Percentiles rank a stretch among this genome's conserved stretches.
These are phyloP conservation scores for Scrobipalpa costella DNA, from an alignment of 2,888 invertebrate species.

Conservation along the genomic window DNA sequence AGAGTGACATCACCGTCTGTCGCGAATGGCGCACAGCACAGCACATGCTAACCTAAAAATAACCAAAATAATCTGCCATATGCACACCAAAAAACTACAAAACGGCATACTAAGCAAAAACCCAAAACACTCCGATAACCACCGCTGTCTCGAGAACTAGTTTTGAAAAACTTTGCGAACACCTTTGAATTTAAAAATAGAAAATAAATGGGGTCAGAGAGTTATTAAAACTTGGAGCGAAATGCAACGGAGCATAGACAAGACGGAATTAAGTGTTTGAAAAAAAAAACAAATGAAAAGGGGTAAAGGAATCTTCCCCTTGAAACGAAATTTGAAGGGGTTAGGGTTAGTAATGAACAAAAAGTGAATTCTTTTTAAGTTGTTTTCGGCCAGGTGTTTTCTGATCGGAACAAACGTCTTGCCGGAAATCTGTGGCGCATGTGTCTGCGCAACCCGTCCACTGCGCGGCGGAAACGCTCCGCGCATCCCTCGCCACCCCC, in stretches of 20 bases:
- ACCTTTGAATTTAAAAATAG: constrained; percentile 56
- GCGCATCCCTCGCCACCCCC: constrained; percentile 66
- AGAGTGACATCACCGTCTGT: constrained; percentile 76
- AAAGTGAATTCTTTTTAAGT: constrained; percentile 62
- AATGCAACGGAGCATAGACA: constrained; percentile 55
- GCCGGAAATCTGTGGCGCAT: constrained; percentile 57
- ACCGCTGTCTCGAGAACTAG: constrained; percentile 40
- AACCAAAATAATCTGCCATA: constrained; percentile 70
- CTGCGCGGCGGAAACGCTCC: constrained; percentile 67
- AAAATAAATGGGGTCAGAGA: constrained; percentile 42
- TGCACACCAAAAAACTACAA: constrained; percentile 61
- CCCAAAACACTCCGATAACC: constrained; percentile 56
- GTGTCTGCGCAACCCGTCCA: constrained; percentile 69
- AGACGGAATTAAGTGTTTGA: constrained; percentile 47
- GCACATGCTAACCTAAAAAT: constrained; percentile 71
- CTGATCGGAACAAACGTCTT: constrained; percentile 61
- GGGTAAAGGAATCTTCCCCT: constrained; percentile 65
- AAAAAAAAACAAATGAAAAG: constrained; percentile 59
- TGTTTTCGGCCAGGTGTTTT: constrained; percentile 72
- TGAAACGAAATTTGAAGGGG: constrained; percentile 61
- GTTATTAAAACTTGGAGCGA: constrained; percentile 44
- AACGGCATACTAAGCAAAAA: constrained; percentile 54
- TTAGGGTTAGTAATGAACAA: constrained; percentile 65
- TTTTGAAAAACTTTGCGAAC: constrained; percentile 48
- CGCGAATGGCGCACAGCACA: constrained; percentile 64